phyloP scores from a whole-genome alignment of 2,797 vertebrate species.

The Aphelocoma californica region DNA sequence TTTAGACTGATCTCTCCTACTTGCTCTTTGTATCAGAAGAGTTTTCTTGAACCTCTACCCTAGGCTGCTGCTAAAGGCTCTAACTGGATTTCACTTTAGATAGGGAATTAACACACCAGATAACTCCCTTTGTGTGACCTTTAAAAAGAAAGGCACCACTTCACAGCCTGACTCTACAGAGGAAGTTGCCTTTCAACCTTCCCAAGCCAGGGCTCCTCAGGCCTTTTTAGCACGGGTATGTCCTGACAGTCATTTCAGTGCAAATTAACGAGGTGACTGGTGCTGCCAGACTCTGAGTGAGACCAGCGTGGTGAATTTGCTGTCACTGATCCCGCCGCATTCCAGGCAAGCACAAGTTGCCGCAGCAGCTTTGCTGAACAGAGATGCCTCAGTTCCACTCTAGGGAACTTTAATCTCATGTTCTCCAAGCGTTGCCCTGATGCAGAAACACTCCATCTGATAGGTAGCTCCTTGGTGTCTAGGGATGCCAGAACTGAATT shows the following conservation, averaged over 20 bases:
- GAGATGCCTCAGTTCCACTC: not conserved
- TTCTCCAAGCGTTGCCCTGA: not conserved
- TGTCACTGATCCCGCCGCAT: accelerated
- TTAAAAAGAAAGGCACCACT: not conserved
- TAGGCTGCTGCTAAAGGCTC: not conserved
- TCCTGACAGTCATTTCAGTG: not conserved
- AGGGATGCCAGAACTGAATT: not conserved
- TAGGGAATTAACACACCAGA: not conserved
- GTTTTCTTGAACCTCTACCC: not conserved
- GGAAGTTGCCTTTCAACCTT: not conserved
- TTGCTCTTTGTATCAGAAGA: not conserved
- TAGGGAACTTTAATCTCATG: not conserved
- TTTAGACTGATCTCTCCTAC: not conserved
- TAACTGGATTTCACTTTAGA: not conserved
- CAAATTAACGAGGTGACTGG: not conserved
- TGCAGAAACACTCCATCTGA: not conserved
- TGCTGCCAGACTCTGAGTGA: not conserved
- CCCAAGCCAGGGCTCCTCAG: not conserved
- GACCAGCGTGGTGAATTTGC: not conserved
- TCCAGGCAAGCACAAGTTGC: not conserved
- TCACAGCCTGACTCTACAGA: not conserved
- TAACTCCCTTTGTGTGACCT: not conserved
- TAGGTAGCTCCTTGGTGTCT: not conserved
- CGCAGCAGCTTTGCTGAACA: not conserved
- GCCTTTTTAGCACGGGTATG: not conserved